These are phyloP conservation scores for Melanargia galathea DNA, from an alignment of 2,888 invertebrate species.

Conservation along the genomic window DNA sequence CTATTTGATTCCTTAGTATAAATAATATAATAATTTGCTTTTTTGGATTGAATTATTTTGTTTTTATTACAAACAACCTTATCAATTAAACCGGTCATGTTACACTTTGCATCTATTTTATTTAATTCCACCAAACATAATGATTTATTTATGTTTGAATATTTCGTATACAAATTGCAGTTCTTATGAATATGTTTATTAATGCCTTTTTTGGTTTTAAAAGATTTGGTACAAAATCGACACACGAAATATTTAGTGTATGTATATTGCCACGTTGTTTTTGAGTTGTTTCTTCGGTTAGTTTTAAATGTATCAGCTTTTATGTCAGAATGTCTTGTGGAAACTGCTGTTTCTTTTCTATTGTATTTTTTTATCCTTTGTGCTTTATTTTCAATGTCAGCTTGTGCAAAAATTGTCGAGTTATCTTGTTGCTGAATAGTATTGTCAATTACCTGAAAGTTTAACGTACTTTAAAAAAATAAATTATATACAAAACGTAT, in stretches of 20 bases:
- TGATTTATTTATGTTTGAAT: constrained; percentile 49
- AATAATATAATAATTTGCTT: constrained; percentile 50
- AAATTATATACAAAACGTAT: too few relatives aligned
- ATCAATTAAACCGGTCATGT: constrained; percentile 53
- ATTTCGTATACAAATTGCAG: constrained; percentile 43
- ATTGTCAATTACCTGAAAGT: constrained; percentile 14
- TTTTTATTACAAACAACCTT: constrained; percentile 53
- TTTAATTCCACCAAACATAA: constrained; percentile 54
- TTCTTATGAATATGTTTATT: constrained; percentile 46
- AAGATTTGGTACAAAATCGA: constrained; percentile 49
- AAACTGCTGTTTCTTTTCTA: not conserved
- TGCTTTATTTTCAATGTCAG: constrained; percentile 4
- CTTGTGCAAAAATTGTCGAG: constrained; percentile 47
- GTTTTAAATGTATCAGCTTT: constrained; percentile 5
- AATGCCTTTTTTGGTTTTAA: constrained; percentile 39
- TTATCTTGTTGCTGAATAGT: constrained; percentile 40
- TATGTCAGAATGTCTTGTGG: constrained; percentile 2
- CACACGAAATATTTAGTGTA: constrained; percentile 53
- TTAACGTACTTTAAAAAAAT: not conserved
- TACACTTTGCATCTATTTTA: constrained; percentile 57
- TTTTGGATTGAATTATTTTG: constrained; percentile 52
- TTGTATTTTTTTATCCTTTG: not conserved
- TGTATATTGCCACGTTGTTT: constrained; percentile 44
- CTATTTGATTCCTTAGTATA: constrained; percentile 46
- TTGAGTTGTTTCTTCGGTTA: not conserved